Percentiles rank a stretch among this genome's conserved stretches.
These are phyloP conservation scores for Ormyrus pomaceus DNA, from an alignment of 2,888 invertebrate species.

Conservation along the genomic window DNA sequence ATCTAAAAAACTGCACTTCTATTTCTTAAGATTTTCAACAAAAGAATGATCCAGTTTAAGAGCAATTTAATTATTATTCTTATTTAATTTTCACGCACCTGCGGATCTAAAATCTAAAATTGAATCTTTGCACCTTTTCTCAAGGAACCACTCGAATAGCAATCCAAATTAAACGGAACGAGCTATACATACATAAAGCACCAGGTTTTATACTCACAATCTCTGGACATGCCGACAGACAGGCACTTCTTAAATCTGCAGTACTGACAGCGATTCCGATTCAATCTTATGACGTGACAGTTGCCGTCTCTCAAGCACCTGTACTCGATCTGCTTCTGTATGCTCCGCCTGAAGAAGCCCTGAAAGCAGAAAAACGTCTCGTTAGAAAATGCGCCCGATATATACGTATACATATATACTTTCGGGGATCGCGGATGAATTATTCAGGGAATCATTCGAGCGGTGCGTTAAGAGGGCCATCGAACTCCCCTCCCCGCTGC, in stretches of 20 bases:
- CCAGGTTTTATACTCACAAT: slow-evolving; percentile 87
- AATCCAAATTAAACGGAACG: too few relatives aligned
- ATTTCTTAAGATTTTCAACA: too few relatives aligned
- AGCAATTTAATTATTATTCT: too few relatives aligned
- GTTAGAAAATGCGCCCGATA: too few relatives aligned
- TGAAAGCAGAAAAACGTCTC: slow-evolving; percentile 74
- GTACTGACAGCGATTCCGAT: slow-evolving; percentile 96
- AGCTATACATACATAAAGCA: neutral
- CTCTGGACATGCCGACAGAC: slow-evolving; percentile 96
- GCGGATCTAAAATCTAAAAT: too few relatives aligned
- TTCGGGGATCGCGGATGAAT: neutral
- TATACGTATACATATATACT: neutral
- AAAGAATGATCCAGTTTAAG: too few relatives aligned
- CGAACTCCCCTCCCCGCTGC: too few relatives aligned
- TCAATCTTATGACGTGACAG: slow-evolving; percentile 94
- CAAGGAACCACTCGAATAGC: too few relatives aligned
- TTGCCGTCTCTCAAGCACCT: slow-evolving; percentile 95
- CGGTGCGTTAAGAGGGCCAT: slow-evolving; percentile 5
- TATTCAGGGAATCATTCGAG: neutral
- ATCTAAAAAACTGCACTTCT: too few relatives aligned
- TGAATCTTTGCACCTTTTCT: too few relatives aligned
- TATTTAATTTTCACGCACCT: too few relatives aligned
- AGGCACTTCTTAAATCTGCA: slow-evolving; percentile 98
- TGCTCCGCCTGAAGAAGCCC: slow-evolving; percentile 97
- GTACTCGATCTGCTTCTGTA: slow-evolving; percentile 98